Conservation (phyloP, 1,140 invertebrate species). For the Bicyclus anynana region DNA sequence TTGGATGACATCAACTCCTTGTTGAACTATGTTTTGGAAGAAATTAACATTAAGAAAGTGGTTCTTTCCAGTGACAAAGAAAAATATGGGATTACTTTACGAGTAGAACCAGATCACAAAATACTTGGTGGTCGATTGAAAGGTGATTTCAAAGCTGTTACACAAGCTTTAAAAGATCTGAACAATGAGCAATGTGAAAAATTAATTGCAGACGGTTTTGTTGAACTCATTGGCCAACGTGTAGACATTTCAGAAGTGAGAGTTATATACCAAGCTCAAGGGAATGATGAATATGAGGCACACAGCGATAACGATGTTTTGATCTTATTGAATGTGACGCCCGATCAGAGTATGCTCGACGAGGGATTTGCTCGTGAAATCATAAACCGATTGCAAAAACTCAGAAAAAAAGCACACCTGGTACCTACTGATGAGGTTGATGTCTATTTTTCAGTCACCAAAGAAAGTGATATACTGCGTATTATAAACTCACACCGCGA, state of each 20-base stretch:
- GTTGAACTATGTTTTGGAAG: conserved; percentile 93
- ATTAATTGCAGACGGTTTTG: conserved; percentile 84
- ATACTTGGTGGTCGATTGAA: conserved; percentile 91
- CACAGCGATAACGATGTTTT: conserved; percentile 93
- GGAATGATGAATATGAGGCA: conserved; percentile 88
- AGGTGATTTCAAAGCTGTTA: conserved; percentile 93
- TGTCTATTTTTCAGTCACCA: conserved; percentile 86
- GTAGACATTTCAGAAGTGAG: conserved; percentile 90
- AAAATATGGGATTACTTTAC: conserved; percentile 94
- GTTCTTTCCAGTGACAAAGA: conserved; percentile 94
- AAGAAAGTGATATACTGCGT: conserved; percentile 80
- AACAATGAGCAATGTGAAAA: conserved; percentile 89
- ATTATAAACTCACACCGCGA: conserved; percentile 84
- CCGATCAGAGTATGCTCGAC: conserved; percentile 93
- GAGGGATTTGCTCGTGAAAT: conserved; percentile 96
- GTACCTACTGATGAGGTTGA: conserved; percentile 94
- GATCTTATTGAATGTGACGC: conserved; percentile 86
- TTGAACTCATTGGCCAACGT: conserved; percentile 85
- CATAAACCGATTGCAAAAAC: conserved; percentile 97
- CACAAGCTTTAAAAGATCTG: conserved; percentile 88
- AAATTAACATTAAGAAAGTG: conserved; percentile 95
- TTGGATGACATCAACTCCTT: conserved; percentile 90
- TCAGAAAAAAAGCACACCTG: conserved; percentile 97
- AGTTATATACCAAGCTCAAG: conserved; percentile 87
- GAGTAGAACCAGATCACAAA: conserved; percentile 95